Conservation (phyloP, 2,888 invertebrate genomes). For the Octodonta nipae region DNA sequence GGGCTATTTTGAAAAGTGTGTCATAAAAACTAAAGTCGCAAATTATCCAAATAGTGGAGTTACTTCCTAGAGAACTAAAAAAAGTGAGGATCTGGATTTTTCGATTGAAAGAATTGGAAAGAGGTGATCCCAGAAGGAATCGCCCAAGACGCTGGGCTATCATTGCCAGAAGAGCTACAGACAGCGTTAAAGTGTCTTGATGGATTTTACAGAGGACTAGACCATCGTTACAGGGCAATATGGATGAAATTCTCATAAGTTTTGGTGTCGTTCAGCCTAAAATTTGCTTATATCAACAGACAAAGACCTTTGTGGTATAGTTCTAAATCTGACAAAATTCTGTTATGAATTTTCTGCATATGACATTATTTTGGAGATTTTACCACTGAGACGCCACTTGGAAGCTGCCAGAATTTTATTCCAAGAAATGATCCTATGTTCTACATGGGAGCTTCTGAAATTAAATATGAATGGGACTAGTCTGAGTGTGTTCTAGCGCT, state of each 20-base stretch:
- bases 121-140: constrained; percentile 4
- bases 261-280: constrained; percentile 6
- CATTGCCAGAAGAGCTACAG: constrained; percentile 7
- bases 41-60: constrained; percentile 4
- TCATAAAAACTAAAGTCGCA: constrained; percentile 4
- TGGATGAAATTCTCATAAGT: constrained; percentile 3
- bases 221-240: constrained; percentile 6
- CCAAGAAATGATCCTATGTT: constrained; percentile 3
- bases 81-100: constrained; percentile 4
- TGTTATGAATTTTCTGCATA: background rate
- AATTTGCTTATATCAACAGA: constrained; percentile 5
- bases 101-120: constrained; percentile 4
- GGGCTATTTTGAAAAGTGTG: constrained; percentile 5
- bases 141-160: constrained; percentile 4
- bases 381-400: constrained; percentile 5
- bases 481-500: constrained; percentile 6
- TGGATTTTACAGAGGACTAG: constrained; percentile 6
- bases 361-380: constrained; percentile 4
- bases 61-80: constrained; percentile 3
- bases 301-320: constrained; percentile 6
- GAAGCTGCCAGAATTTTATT: constrained; percentile 5
- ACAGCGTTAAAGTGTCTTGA: constrained; percentile 6
- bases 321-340: too few relatives aligned
- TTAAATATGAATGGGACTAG: too few relatives aligned
- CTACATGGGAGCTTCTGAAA: too few relatives aligned